Percentiles rank a stretch among this genome's conserved stretches.
phyloP scores from a whole-genome alignment of 1,140 invertebrate species.

The Drosophila asahinai region DNA sequence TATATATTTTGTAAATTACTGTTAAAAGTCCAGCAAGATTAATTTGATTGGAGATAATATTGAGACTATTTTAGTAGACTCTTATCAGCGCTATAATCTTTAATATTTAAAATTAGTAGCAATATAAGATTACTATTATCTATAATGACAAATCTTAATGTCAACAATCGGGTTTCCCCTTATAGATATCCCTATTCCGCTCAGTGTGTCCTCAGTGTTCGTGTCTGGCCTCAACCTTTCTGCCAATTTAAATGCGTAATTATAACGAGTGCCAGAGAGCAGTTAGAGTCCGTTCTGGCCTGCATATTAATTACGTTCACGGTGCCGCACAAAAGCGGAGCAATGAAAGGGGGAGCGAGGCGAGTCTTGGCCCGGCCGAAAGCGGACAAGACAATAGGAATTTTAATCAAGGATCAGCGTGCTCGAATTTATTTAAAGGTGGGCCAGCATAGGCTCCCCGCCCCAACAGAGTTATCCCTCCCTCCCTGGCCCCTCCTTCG shows the following conservation, averaged over 20 bases:
- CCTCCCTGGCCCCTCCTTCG: slow-evolving; percentile 3
- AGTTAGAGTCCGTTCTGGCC: slow-evolving; percentile 71
- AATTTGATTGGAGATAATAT: background rate
- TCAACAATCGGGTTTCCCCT: background rate
- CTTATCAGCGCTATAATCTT: background rate
- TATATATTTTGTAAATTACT: too few relatives aligned
- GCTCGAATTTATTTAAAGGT: slow-evolving; percentile 79
- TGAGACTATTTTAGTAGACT: too few relatives aligned
- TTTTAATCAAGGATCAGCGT: slow-evolving; percentile 82
- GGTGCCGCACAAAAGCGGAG: slow-evolving; percentile 40
- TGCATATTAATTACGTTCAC: slow-evolving; percentile 77
- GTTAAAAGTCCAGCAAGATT: background rate
- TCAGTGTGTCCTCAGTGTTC: slow-evolving; percentile 16
- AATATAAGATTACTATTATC: too few relatives aligned
- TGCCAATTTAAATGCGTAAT: slow-evolving; percentile 83
- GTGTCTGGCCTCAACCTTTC: slow-evolving; percentile 63
- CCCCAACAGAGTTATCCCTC: background rate
- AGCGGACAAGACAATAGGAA: slow-evolving; percentile 79
- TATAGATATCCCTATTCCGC: background rate
- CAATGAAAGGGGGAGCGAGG: slow-evolving; percentile 26
- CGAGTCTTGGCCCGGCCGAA: slow-evolving; percentile 47
- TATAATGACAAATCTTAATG: background rate
- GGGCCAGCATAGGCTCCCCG: slow-evolving; percentile 11
- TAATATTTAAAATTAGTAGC: too few relatives aligned
- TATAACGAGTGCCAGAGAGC: slow-evolving; percentile 77